Base-by-base conservation (phyloP, 1,140 invertebrate species). In the Drosophila pectinifera region DNA sequence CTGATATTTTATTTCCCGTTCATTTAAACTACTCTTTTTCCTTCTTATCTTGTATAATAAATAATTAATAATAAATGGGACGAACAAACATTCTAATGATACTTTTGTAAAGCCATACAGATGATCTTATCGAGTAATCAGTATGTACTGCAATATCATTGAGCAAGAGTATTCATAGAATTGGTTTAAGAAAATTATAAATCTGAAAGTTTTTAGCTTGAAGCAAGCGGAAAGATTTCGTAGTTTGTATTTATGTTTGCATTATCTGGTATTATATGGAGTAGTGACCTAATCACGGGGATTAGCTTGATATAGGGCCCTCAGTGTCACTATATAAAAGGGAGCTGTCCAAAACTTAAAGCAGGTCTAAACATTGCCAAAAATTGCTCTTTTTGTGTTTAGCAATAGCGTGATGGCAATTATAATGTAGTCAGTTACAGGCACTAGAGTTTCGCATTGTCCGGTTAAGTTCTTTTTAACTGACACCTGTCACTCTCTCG, bases 211-310 rank as follows among this genome's bases (percentile, higher is more conserved):
- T 5, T 16, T 16, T 11, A 13, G 16, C 4, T 42, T 5, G 16
- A 42, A 42, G 16, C 16, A 18, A 13, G 41, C 10, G 13, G 8
- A 1, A 10, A 10, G 39, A 42, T 42, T 42, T 18, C n/a, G 3
- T 16, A 4, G 10, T 11, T 2, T 18, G 10, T 42, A 42, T 13
- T 20, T 42, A 42, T 42, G 1, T 18, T n/a, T 46, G 43, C 16
- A 46, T 46, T 46, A 46, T 46, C 45, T 10, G 11, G n/a, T 10
- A 28, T 16, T 48, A 28, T 48, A 48, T 28, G 26, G 11, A 48
- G 22, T 24, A n/a, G 22, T 46, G 45, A 26, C 16, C 45, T 46
- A 26, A 46, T 49, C n/a, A 13, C 7, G 3, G 16, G 10, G 24
- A 28, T 28, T 26, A 26, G 1, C n/a, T 11, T 34, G 11, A 18